Percentiles rank a stretch among this genome's conserved stretches.
phyloP scores from a whole-genome alignment of 2,888 invertebrate genomes.

The Drosophila anomalipes region DNA sequence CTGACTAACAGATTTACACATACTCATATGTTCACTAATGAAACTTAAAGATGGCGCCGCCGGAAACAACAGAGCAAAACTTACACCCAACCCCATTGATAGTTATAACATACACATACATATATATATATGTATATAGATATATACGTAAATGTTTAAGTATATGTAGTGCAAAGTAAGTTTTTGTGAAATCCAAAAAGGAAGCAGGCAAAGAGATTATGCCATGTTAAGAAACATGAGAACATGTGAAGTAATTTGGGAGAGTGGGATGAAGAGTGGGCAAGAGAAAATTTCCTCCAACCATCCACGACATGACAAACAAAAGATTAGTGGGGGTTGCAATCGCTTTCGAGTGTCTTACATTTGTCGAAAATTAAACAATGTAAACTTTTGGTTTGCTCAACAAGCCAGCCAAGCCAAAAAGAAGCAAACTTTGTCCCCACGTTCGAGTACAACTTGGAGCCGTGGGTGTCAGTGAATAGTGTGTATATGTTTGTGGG shows the following conservation, averaged over 20 bases:
- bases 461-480: conserved; percentile 11
- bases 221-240: conserved; percentile 72
- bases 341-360: conserved; percentile 75
- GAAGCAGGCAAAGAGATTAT: conserved; percentile 75
- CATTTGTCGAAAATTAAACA: conserved; percentile 80
- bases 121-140: not conserved
- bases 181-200: conserved; percentile 50
- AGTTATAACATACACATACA: conserved; percentile 12
- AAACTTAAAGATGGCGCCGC: conserved; percentile 78
- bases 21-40: conserved; percentile 65
- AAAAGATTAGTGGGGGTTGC: conserved; percentile 72
- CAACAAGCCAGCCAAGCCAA: conserved; percentile 48
- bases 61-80: conserved; percentile 60
- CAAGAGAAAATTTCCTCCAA: not conserved
- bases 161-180: conserved; percentile 65
- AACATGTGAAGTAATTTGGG: conserved; percentile 60
- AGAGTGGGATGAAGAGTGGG: not conserved
- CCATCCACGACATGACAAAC: conserved; percentile 53
- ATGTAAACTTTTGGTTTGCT: conserved; percentile 74
- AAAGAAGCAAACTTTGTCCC: conserved; percentile 62
- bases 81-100: conserved; percentile 33
- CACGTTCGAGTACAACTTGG: conserved; percentile 39
- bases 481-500: conserved; percentile 1
- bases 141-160: conserved; percentile 27
- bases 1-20: conserved; percentile 57